Base-by-base conservation (phyloP, 2,888 invertebrate genomes). In the Hipparchia semele region DNA sequence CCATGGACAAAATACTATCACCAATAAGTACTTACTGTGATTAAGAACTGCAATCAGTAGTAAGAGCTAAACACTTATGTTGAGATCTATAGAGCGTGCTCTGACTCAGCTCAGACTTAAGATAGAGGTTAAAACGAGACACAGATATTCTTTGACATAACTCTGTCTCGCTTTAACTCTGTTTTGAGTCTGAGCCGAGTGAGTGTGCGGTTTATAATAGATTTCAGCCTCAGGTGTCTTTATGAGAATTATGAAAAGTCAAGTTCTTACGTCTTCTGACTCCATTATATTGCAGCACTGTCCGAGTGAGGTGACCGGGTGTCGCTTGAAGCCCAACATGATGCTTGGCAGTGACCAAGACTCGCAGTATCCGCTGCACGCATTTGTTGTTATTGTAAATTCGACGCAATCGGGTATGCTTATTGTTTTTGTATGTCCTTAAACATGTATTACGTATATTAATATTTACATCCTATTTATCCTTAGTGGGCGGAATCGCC, bases 221-320 rank as follows among this genome's bases (percentile, higher is more conserved):
- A 23, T 23, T 23, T 23, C 23, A 23, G 23, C 23, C 8, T 58
- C 8, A 58, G 4, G 23, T 7, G 4, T 9, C 7, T 1, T 6
- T 9, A 9, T n/a, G n/a, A 23, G 23, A 23, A 23, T 8, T 58
- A 33, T 9, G 53, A n/a, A 54, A 1, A n/a, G 23, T 13, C 6
- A 6, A 2, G 8, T 23, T 23, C 62, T 95, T 85, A 97, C 97
- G 84, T 97, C 96, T 90, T 97, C 97, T 0, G 98, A 96, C 81
- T 98, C 97, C 96, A 97, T 97, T 82, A 98, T 98, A 87, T 97
- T 97, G 89, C 98, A 98, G 89, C 98, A 98, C 85, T 98, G 97
- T 9, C 97, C 98, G 54, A 97, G 95, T 0, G 98, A 97, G 2
- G 97, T 96, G 72, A 97, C 95, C 0, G 96, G 95, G 81, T 96